phyloP scores from a whole-genome alignment of 2,113 vertebrate species.

The Pitta sordida region DNA sequence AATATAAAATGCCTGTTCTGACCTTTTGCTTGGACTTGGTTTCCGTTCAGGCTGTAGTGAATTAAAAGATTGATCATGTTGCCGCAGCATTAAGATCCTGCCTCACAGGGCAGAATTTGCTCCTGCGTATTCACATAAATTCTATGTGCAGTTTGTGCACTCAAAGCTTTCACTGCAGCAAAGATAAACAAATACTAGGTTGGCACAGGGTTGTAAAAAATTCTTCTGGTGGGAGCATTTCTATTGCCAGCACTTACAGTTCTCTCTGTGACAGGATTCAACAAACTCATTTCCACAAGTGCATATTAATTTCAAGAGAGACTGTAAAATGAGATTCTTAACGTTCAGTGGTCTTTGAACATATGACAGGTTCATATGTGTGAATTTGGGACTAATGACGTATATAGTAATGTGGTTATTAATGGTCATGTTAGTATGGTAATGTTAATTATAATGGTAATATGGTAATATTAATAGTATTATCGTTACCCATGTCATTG shows the following conservation, averaged over 20 bases:
- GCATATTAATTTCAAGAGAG: background rate
- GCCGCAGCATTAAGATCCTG: background rate
- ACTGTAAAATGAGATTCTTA: background rate
- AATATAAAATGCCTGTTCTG: slow-evolving; percentile 68
- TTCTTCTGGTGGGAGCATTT: background rate
- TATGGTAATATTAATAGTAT: background rate
- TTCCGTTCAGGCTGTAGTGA: slow-evolving; percentile 65
- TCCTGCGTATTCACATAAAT: background rate
- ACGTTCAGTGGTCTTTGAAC: background rate
- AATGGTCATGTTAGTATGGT: background rate
- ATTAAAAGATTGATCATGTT: slow-evolving; percentile 42
- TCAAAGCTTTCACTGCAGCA: background rate
- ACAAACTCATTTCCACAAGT: background rate
- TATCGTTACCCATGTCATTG: background rate
- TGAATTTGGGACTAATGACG: background rate
- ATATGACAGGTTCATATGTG: background rate
- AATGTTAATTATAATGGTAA: too few relatives aligned
- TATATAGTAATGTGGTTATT: background rate
- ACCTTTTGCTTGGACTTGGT: slow-evolving; percentile 63
- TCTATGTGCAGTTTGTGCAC: background rate
- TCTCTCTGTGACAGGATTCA: background rate
- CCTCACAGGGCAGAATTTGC: background rate
- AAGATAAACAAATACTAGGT: background rate
- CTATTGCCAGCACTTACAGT: background rate
- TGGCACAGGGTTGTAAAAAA: background rate